Evolutionary conservation across 2,797 vertebrate genomes (phyloP), one percentile per base, ranked within the genome.

Genomic region (Manis pentadactyla): DNA sequence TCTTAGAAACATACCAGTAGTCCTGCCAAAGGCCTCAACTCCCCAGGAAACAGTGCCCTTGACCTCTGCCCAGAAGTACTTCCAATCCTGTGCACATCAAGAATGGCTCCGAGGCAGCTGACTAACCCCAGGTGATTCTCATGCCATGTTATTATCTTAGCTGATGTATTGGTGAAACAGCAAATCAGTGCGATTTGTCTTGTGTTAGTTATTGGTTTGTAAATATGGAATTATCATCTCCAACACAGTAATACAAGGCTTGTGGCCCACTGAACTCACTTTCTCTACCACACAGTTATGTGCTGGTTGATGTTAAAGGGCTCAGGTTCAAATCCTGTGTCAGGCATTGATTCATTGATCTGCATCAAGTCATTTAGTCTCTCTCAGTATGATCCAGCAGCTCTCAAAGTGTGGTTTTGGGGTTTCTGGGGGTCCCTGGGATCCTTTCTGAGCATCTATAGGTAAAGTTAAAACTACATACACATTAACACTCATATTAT

Each of bases 31-130:
- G 21, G 57, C 6, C 31, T 73, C 18, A 9, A 0, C 27, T 55
- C 89, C n/a, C 8, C 6, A 23, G 12, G 4, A 78, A 90, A 9
- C 12, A 37, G 3, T 27, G 27, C 9, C 1, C 5, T 25, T 42
- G 59, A 68, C 14, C 19, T 34, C 18, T 63, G 10, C 53, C 21
- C 78, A 4, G 42, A 9, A 85, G 46, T 4, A 12, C 21, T 51
- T 42, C 17, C 2, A 57, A 53, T 57, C 12, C 53, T 2, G 4
- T 12, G 1, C 4, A 2, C 19, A 10, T 64, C 13, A 15, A 3
- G 42, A 77, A 61, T 2, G 15, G 4, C 15, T 81, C 17, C 31
- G 14, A 37, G 2, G 66, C 27, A 42, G 9, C 12, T 51, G 23
- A 64, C 55, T 18, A 23, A 68, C 21, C 13, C 19, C 15, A 21